phyloP scores from a whole-genome alignment of 2,113 vertebrate genomes.

The Crotalus tigris region DNA sequence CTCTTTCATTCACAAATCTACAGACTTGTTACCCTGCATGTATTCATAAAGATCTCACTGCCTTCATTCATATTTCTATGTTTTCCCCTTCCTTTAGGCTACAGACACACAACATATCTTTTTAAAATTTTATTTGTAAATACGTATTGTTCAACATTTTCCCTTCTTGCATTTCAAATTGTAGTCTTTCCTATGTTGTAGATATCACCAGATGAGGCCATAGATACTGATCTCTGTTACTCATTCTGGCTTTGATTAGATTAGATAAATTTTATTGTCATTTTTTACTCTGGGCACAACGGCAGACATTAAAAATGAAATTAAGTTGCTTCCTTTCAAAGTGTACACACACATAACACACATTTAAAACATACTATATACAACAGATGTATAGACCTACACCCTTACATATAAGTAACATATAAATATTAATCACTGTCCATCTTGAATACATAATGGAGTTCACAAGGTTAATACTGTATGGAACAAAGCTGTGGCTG shows the following conservation, averaged over 20 bases:
- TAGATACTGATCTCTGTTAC: not conserved
- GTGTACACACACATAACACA: too few species aligned
- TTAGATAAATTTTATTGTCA: too few species aligned
- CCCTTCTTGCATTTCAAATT: not conserved
- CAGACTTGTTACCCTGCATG: not conserved
- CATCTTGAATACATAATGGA: too few species aligned
- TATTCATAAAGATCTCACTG: not conserved
- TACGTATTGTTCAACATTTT: not conserved
- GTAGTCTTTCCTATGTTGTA: not conserved
- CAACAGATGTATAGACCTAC: too few species aligned
- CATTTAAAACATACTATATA: too few species aligned
- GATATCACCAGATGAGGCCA: not conserved
- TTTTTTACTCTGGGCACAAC: too few species aligned
- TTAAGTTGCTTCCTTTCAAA: too few species aligned
- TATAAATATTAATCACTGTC: too few species aligned
- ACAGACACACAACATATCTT: not conserved
- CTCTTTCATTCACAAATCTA: not conserved
- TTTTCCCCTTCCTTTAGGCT: not conserved
- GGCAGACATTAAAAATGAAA: too few species aligned
- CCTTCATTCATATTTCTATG: not conserved
- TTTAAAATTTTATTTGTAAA: not conserved
- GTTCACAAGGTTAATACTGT: too few species aligned
- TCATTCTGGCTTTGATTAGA: not conserved
- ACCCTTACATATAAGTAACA: too few species aligned
- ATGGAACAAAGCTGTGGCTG: too few species aligned